These are phyloP conservation scores for Ifrita kowaldi DNA, from an alignment of 2,113 vertebrate genomes.

Conservation along the genomic window DNA sequence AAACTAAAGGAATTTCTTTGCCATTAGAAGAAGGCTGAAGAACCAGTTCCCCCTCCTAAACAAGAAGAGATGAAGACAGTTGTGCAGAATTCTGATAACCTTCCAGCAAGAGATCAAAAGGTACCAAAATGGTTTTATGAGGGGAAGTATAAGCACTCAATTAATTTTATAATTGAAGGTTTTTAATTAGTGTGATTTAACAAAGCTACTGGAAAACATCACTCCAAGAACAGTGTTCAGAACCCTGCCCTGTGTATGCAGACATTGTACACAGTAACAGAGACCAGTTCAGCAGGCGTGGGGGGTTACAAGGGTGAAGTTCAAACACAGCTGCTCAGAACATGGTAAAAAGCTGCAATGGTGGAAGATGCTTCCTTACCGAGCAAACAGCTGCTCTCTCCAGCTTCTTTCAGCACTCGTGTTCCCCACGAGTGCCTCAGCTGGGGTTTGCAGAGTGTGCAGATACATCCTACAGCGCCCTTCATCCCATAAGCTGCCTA, in stretches of 20 bases:
- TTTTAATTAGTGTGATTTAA: not conserved
- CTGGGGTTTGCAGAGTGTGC: not conserved
- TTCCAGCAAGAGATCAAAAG: slow-evolving; percentile 71
- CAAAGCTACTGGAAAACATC: not conserved
- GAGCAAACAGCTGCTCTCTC: not conserved
- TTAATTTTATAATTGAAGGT: accelerated
- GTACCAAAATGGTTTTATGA: slow-evolving; percentile 17
- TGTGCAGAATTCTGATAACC: slow-evolving; percentile 8
- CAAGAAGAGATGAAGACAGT: slow-evolving; percentile 20
- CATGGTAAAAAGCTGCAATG: accelerated
- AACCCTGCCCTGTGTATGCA: not conserved
- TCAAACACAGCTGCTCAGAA: not conserved
- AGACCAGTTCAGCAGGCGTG: not conserved
- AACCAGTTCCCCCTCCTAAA: slow-evolving; percentile 46
- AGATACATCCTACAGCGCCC: accelerated
- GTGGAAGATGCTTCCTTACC: not conserved
- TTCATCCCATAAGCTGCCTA: accelerated
- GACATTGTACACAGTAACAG: not conserved
- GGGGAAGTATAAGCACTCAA: not conserved
- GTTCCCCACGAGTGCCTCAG: not conserved
- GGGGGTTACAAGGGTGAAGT: too few relatives aligned
- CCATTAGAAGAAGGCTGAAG: slow-evolving; percentile 50
- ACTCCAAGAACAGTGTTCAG: not conserved
- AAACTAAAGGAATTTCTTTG: not conserved
- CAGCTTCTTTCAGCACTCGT: accelerated